A percentile compares a stretch with the other conserved stretches of the same genome.
These are phyloP conservation scores for Agonopterix arenella DNA, from an alignment of 2,888 invertebrate genomes.

Conservation along the genomic window DNA sequence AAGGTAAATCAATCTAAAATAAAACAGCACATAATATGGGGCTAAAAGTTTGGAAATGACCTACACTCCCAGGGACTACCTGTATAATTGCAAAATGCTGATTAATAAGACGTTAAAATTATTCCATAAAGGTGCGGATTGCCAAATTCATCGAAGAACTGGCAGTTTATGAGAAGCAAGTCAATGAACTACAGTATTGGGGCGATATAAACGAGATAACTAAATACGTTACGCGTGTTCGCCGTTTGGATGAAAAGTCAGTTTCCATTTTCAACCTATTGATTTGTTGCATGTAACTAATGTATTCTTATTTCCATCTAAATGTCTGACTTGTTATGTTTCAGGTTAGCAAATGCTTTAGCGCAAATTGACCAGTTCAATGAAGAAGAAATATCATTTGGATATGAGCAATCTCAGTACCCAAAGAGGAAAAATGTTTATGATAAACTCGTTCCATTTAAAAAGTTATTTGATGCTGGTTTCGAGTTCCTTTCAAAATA, in stretches of 20 bases:
- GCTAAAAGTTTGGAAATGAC: no score
- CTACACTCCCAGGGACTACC: no score
- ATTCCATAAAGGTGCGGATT: slow-evolving; percentile 72
- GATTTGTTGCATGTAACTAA: no score
- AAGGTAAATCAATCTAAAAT: no score
- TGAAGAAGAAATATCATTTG: slow-evolving; percentile 92
- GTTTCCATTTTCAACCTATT: slow-evolving; percentile 8
- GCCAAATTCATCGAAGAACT: slow-evolving; percentile 90
- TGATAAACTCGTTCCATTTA: slow-evolving; percentile 89
- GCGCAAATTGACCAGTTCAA: slow-evolving; percentile 92
- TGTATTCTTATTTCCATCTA: no score
- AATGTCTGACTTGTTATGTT: slow-evolving; percentile 6
- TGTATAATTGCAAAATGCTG: no score
- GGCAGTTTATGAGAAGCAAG: slow-evolving; percentile 85
- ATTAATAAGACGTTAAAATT: no score
- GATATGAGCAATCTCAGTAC: slow-evolving; percentile 92
- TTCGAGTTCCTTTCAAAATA: slow-evolving; percentile 90
- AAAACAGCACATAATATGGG: no score
- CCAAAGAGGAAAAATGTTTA: slow-evolving; percentile 87
- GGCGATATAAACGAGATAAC: slow-evolving; percentile 90
- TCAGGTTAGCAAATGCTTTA: slow-evolving; percentile 83
- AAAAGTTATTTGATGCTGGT: slow-evolving; percentile 91
- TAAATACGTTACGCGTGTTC: slow-evolving; percentile 89
- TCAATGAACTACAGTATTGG: slow-evolving; percentile 91
- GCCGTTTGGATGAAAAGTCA: slow-evolving; percentile 83